phyloP scores from a whole-genome alignment of 1,140 invertebrate genomes.

The Cylas formicarius region DNA sequence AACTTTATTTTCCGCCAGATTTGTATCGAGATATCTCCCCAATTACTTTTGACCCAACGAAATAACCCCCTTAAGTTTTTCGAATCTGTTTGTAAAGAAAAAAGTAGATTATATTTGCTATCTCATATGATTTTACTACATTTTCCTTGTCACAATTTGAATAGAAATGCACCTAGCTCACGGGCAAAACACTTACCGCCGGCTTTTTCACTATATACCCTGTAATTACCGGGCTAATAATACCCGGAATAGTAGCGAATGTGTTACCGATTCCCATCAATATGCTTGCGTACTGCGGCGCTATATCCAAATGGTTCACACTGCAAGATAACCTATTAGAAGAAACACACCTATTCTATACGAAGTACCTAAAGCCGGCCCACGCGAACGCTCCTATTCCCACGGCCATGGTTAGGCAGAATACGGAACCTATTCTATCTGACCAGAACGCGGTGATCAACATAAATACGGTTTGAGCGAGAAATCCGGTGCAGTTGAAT shows the following conservation, averaged over 20 bases:
- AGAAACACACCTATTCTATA: not conserved
- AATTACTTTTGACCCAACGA: no score
- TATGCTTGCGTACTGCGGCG: conserved; percentile 72
- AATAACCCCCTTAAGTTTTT: no score
- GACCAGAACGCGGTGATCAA: conserved; percentile 63
- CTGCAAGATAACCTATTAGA: conserved; percentile 43
- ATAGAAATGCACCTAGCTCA: no score
- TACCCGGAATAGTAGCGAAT: conserved; percentile 81
- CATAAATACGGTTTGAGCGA: conserved; percentile 81
- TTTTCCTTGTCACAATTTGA: no score
- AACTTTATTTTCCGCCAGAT: no score
- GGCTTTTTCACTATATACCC: conserved; percentile 59
- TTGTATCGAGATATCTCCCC: no score
- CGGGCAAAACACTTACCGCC: conserved; percentile 19
- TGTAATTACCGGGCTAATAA: conserved; percentile 74
- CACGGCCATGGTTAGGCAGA: conserved; percentile 76
- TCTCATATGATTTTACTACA: no score
- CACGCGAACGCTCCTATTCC: conserved; percentile 83
- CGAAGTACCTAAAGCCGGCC: conserved; percentile 70
- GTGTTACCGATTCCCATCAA: conserved; percentile 87
- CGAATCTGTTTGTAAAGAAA: no score
- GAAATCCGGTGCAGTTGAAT: conserved; percentile 73
- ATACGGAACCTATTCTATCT: conserved; percentile 57
- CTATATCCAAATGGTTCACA: conserved; percentile 83
- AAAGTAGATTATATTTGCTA: no score